Base-by-base conservation (phyloP, 2,113 vertebrate genomes). In the Melanotaenia duboulayi region DNA sequence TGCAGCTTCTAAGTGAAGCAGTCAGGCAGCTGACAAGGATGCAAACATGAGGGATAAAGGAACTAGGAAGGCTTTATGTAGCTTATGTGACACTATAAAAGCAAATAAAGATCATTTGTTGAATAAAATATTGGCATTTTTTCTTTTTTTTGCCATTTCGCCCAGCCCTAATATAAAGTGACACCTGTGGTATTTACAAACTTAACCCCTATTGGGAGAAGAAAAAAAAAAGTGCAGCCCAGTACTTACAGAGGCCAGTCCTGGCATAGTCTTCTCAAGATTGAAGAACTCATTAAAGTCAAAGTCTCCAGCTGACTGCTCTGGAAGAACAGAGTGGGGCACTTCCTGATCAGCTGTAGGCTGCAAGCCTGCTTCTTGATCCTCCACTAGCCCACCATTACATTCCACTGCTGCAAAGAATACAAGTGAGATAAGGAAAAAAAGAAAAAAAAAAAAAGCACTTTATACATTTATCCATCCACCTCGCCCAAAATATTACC, bases 251-350 rank as follows among this genome's bases (percentile, higher is more conserved):
- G 96, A 99, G 76, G 97, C 97, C 93, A 99, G 87, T 54, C 95
- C 96, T 70, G 97, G 97, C 92, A 99, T 96, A 4, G 95, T 97
- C 90, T 98, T 98, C 88, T 99, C 98, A 90, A 99, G 92, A 91
- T 98, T 99, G 92, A 98, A 99, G 90, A 98, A 98, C 76, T 99
- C 98, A 82, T 99, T 99, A 92, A 98, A 99, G 92, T 99, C 97
- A 92, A 99, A 99, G 52, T 98, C 98, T 89, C 97, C 96, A 17
- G 94, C 89, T 19, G 95, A 91, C 55, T 96, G 94, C 78, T 97
- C 97, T 11, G 96, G 95, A 44, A 97, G 83, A 54, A 95, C 87
- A 0, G 96, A 93, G 79, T 93, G 95, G 24, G 96, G 97, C 81
- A 97, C 98, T 82, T 98, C 97, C 83, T 99, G 97, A 87, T 99